phyloP scores from a whole-genome alignment of 2,113 vertebrate species.

The Catharus minimus region DNA sequence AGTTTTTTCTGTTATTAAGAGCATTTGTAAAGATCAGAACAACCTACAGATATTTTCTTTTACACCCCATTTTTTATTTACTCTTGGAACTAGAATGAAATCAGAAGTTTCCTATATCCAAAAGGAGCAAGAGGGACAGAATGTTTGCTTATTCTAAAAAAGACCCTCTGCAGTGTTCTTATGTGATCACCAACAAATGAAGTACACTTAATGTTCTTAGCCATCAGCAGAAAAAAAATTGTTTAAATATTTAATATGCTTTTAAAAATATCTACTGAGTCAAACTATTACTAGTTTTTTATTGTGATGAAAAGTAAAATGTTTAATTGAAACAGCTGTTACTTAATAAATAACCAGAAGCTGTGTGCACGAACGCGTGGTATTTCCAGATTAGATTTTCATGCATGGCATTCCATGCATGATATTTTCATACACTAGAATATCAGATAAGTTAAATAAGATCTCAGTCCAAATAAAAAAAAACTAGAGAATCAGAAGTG shows the following conservation, averaged over 20 bases:
- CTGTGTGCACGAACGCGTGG: fast-evolving
- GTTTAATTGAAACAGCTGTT: constrained; percentile 28
- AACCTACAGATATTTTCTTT: background rate
- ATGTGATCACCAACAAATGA: background rate
- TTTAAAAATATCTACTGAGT: background rate
- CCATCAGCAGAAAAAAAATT: background rate
- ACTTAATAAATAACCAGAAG: constrained; percentile 6
- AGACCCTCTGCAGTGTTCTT: background rate
- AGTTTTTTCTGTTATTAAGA: background rate
- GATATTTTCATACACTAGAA: background rate
- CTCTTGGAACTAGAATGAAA: background rate
- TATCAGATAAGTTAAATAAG: background rate
- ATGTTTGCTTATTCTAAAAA: background rate
- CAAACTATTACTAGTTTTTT: background rate
- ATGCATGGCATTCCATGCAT: background rate
- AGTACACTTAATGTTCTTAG: background rate
- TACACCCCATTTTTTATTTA: background rate
- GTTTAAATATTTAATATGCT: constrained; percentile 20
- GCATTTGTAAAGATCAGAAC: background rate
- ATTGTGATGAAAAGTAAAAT: background rate
- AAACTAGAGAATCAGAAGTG: background rate
- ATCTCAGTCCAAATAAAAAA: background rate
- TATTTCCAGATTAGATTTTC: background rate
- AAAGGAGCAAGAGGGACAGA: background rate
- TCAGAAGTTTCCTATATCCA: background rate